These are phyloP conservation scores for Chanos chanos DNA, from an alignment of 2,797 vertebrate species.

Conservation along the genomic window DNA sequence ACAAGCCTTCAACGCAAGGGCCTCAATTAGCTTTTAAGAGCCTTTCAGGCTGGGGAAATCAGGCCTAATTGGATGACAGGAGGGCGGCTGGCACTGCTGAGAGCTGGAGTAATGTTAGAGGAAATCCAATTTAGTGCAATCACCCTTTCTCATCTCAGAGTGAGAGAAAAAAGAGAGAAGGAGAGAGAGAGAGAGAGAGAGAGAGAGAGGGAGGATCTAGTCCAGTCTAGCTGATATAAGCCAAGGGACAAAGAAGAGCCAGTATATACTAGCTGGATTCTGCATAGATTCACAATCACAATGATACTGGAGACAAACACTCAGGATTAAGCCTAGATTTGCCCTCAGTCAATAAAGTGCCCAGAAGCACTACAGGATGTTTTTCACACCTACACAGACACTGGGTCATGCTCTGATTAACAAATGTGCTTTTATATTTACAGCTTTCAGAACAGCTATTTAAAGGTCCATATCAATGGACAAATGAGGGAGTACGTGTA, in stretches of 20 bases:
- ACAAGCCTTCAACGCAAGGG: conserved; percentile 46
- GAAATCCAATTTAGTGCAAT: conserved; percentile 49
- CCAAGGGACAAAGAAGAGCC: neutral
- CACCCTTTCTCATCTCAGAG: conserved; percentile 14
- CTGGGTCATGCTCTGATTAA: too few species aligned
- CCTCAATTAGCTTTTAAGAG: conserved; percentile 57
- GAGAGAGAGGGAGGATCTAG: neutral
- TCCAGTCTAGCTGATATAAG: too few species aligned
- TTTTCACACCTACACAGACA: too few species aligned
- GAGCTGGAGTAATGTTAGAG: conserved; percentile 39
- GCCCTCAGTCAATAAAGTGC: too few species aligned
- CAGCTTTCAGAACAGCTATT: too few species aligned
- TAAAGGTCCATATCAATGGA: too few species aligned
- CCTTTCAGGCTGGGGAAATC: conserved; percentile 52
- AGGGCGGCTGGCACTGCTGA: conserved; percentile 28
- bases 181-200: conserved; percentile 22
- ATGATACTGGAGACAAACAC: too few species aligned
- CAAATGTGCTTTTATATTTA: too few species aligned
- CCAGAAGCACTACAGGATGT: too few species aligned
- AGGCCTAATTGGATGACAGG: conserved; percentile 57
- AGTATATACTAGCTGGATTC: neutral
- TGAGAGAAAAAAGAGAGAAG: neutral
- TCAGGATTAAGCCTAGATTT: too few species aligned
- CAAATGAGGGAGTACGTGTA: too few species aligned
- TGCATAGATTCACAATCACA: too few species aligned